Percentiles rank a stretch among this genome's conserved stretches.
phyloP scores from a whole-genome alignment of 2,888 invertebrate genomes.

The Lasius platythorax region DNA sequence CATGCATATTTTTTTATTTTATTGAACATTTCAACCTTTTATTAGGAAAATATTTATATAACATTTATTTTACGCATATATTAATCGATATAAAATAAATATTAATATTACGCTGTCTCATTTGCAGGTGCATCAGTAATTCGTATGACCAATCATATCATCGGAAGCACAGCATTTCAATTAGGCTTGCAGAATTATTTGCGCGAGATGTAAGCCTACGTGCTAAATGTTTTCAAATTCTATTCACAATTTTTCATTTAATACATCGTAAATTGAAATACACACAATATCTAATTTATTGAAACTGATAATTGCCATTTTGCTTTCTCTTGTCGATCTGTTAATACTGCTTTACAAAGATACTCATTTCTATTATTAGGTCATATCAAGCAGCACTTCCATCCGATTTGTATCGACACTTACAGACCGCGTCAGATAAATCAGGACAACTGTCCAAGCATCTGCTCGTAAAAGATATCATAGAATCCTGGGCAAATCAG shows the following conservation, averaged over 20 bases:
- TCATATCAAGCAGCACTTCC: constrained; percentile 74
- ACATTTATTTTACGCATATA: neutral
- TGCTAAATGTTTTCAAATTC: neutral
- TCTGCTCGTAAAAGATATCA: constrained; percentile 85
- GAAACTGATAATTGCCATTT: neutral
- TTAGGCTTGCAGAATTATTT: constrained; percentile 75
- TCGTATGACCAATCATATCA: constrained; percentile 75
- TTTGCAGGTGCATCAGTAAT: constrained; percentile 76
- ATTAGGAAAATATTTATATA: neutral
- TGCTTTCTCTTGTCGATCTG: neutral
- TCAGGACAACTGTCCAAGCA: neutral
- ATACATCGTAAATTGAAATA: neutral
- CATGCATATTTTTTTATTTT: neutral
- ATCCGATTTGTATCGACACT: constrained; percentile 73
- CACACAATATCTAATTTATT: neutral
- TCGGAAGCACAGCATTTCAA: constrained; percentile 70
- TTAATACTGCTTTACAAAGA: neutral
- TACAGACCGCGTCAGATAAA: constrained; percentile 63
- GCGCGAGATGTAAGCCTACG: constrained; percentile 68
- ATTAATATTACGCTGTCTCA: neutral
- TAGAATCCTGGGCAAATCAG: constrained; percentile 92
- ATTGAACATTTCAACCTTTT: neutral
- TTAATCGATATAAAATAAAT: neutral
- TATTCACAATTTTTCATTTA: neutral
- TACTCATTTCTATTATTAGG: constrained; percentile 57